A percentile compares a stretch with the other conserved stretches of the same genome.
Evolutionary conservation across 2,113 vertebrate genomes (phyloP).

Genomic region (Osmerus eperlanus): DNA sequence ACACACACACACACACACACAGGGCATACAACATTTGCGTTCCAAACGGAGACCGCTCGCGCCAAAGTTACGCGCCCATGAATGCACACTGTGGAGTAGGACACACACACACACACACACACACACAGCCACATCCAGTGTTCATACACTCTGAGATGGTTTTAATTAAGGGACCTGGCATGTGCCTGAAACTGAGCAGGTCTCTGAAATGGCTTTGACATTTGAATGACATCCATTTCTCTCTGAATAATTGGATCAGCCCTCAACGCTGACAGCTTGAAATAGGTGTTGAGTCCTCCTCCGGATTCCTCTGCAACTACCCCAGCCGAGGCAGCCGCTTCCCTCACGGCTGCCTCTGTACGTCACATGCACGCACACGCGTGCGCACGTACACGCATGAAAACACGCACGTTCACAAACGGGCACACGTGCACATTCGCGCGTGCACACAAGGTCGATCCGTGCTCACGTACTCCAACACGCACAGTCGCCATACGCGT

Average conservation of each 20-base stretch:
- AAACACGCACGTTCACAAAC: background rate
- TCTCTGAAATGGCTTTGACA: conserved; percentile 33
- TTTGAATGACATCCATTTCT: conserved; percentile 57
- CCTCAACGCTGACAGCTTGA: conserved; percentile 23
- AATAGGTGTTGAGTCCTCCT: conserved; percentile 27
- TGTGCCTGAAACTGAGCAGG: conserved; percentile 26
- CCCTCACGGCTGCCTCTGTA: conserved; percentile 1
- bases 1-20: background rate
- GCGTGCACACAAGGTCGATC: no score
- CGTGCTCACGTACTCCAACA: no score
- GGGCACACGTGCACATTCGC: no score
- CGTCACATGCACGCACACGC: background rate
- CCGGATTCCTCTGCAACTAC: no score
- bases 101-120: background rate
- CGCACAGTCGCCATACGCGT: no score
- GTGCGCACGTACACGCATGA: background rate
- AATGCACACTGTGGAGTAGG: background rate
- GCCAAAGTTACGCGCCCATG: background rate
- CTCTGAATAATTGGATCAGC: conserved; percentile 48
- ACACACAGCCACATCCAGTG: background rate
- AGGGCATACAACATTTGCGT: background rate
- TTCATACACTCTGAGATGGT: conserved; percentile 13
- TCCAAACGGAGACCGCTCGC: no score
- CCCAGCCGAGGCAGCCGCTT: background rate
- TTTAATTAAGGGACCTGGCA: conserved; percentile 37